Evolutionary conservation across 2,888 invertebrate species (phyloP), one percentile per base, ranked within the genome.

Genomic region (Netelia fuscicornis): DNA sequence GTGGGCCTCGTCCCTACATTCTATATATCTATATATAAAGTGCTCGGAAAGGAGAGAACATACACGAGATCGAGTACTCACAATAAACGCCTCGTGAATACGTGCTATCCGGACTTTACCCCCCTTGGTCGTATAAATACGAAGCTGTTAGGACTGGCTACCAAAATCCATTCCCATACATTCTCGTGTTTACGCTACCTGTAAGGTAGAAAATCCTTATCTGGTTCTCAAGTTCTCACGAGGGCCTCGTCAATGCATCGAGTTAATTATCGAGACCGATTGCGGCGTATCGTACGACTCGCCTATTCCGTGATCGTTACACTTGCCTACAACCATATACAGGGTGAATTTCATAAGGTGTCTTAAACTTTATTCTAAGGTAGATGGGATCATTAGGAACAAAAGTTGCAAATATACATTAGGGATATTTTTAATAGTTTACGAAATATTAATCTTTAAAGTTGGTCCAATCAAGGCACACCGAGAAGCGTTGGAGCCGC

Each of bases 1-100:
- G 70, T 85, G 81, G 84, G 64, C 84, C 81, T 81, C 75, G 62
- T 68, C 67, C 67, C 71, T 81, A 60, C 68, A 62, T 58, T 20
- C n/a, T 13, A 44, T 75, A 64, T 37, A 48, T 44, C 25, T 64
- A 37, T 64, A 8, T 65, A 20, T 23, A 25, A 25, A 58, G 6
- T 60, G 67, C 17, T 58, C 17, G 56, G 58, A 67, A 67, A 42
- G 37, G 37, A 10, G 60, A 23, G 58, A 74, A 75, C 44, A 74
- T 67, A 58, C 74, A 60, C 48, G 76, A 62, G 70, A 77, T 81
- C 74, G 81, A 67, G 80, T 67, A 74, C 81, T 81, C 74, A 64
- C 70, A 70, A 37, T 37, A 37, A 10, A 13, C 70, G 64, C 68
- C 58, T 74, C 37, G 74, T 10, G 74, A 71, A 56, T 71, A 65